phyloP scores from a whole-genome alignment of 2,113 vertebrate genomes.

The Prinia subflava region DNA sequence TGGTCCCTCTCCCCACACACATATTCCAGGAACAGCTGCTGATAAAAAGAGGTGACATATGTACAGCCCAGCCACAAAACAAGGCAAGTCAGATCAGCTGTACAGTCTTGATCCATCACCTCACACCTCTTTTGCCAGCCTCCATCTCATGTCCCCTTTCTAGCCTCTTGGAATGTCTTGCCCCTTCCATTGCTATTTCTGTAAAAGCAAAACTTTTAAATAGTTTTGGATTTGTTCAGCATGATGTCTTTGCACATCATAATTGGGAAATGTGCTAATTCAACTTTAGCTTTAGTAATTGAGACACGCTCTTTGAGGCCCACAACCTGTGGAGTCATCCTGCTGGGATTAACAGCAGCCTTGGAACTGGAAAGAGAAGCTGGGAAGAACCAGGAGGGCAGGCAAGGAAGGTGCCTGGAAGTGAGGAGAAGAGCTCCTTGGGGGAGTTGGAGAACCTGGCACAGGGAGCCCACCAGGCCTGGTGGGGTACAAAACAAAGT shows the following conservation, averaged over 20 bases:
- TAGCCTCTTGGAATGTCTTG: not conserved
- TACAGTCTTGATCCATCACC: not conserved
- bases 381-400: not conserved
- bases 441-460: not conserved
- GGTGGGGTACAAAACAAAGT: not conserved
- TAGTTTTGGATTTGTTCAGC: not conserved
- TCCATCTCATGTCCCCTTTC: not conserved
- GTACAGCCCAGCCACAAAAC: not conserved
- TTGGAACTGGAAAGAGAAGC: not conserved
- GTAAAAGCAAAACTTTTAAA: not conserved
- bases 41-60: not conserved
- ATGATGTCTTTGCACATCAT: not conserved
- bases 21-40: not conserved
- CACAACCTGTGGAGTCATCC: not conserved
- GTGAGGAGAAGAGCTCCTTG: fast-evolving
- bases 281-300: not conserved
- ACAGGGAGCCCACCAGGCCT: fast-evolving
- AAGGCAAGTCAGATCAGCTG: not conserved
- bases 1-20: not conserved
- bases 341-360: not conserved
- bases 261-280: slow-evolving; percentile 48
- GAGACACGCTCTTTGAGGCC: not conserved
- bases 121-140: not conserved
- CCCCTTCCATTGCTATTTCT: not conserved
- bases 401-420: not conserved